A percentile compares a stretch with the other conserved stretches of the same genome.
Conservation (phyloP, 2,113 vertebrate genomes). For the Protomyctophum bolini region DNA sequence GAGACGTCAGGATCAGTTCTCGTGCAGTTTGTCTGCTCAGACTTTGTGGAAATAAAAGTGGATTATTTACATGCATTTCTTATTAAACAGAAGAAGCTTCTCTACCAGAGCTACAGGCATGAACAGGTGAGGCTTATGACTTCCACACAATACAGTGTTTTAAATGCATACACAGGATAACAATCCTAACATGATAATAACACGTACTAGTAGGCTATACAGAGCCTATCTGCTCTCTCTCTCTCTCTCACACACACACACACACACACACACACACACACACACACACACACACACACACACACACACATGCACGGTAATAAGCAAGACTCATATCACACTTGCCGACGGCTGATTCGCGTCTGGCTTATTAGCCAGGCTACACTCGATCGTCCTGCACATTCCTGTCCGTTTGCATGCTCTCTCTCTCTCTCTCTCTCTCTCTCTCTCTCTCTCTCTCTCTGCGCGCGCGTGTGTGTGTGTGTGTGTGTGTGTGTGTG, state of each 20-base stretch:
- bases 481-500: too few relatives aligned
- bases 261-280: too few relatives aligned
- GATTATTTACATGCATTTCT: slow-evolving; percentile 29
- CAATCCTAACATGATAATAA: too few relatives aligned
- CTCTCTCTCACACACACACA: not conserved
- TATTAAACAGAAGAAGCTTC: slow-evolving; percentile 14
- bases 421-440: not conserved
- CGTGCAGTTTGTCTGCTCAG: slow-evolving; percentile 6
- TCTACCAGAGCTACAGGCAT: slow-evolving; percentile 40
- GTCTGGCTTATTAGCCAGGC: too few relatives aligned
- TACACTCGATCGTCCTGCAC: slow-evolving; percentile 4
- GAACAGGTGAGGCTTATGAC: slow-evolving; percentile 60
- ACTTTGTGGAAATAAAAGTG: slow-evolving; percentile 41
- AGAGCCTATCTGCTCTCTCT: not conserved
- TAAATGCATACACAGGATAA: not conserved
- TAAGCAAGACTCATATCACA: too few relatives aligned
- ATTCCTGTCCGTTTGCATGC: slow-evolving; percentile 34
- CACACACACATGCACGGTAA: too few relatives aligned
- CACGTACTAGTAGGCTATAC: too few relatives aligned
- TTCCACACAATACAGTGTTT: not conserved
- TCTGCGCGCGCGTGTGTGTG: too few relatives aligned
- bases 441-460: too few relatives aligned
- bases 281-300: too few relatives aligned
- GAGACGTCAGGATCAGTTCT: too few relatives aligned
- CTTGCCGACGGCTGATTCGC: too few relatives aligned